Base-by-base conservation (phyloP, 2,797 vertebrate species). In the Phalloptychus januarius region DNA sequence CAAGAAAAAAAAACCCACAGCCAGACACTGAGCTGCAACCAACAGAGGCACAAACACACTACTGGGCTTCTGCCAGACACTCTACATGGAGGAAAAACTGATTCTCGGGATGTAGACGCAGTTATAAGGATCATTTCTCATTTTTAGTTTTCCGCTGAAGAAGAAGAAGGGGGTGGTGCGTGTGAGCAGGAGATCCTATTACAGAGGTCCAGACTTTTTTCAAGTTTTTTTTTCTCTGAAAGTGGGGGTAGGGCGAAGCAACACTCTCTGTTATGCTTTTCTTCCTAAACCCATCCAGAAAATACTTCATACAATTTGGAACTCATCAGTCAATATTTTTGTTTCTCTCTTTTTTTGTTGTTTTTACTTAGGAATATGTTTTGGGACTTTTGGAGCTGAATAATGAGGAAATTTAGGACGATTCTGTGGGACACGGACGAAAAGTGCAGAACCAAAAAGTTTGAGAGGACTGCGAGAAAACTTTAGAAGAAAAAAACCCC, bases 121-220 rank as follows among this genome's bases (percentile, higher is more conserved):
- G 48, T 79, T 78, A 20, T 50, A 75, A 45, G 56, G 48, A 75
- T 50, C 10, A 71, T 79, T 71, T 74, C 48, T 85, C 83, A 78
- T 79, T 76, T 79, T 74, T 72, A 52, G 71, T 86, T 93, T 86
- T 85, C 80, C 76, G 82, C 15, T 78, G 75, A 85, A 82, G 81
- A 93, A 93, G 81, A 93, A 93, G 63, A 70, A 70, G 67, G 89
- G 86, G 94, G 93, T 89, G 94, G 94, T 79, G 93, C 94, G 75
- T 90, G 71, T 44, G 91, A 91, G 82, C 86, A 63, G 31, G 67
- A 91, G 95, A 93, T 96, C 96, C 91, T 86, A 89, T 96, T 96
- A 95, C 96, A 96, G 75, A 88, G 63, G 92, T 89, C 88, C 93
- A 94, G 89, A 95, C 92, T 94, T 94, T 94, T 61, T 95, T 93